Evolutionary conservation across 2,113 vertebrate genomes (phyloP), one percentile per base, ranked within the genome.

Genomic region (Clarias batrachus): DNA sequence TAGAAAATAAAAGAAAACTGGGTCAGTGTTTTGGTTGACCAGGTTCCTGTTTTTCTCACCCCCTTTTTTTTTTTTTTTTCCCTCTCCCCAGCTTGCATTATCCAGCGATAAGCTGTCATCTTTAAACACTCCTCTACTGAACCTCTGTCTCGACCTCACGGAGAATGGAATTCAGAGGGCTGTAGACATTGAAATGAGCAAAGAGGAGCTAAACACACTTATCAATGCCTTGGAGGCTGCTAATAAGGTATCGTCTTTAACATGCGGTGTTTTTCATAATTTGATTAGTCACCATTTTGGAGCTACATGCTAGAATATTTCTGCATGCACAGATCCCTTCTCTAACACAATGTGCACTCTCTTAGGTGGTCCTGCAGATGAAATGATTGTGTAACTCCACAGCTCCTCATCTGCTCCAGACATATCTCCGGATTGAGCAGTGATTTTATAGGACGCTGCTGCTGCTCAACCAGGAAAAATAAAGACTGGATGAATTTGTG

Each of bases 21-120:
- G 3, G 3, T 52, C 1, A 3, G 48, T 54, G 74, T 48, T 81
- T 86, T 80, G 11, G 4, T 30, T 57, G 60, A 80, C 4, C 41
- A 4, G 52, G 33, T 25, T 52, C 62, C 48, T 63, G 37, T 68
- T 76, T n/a, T 25, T 48, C 17, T 81, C 19, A 11, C 37, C 33
- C 25, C 12, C 56, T n/a, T 19, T 30, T 81, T 81, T 70, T 27
- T 41, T n/a, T 80, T 21, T 25, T 30, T 81, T 81, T 70, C 27
- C 30, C 21, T 74, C 33, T 84, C 7, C 81, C 23, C 85, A 99
- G 98, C 93, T 99, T 65, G 97, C 96, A 33, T 93, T 99, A 77
- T 98, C 97, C 88, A 99, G 98, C 84, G 98, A 99, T 92, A 99
- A 99, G 89, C 96, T 98, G 85, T 96, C 97, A 17, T 94, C 94